These are phyloP conservation scores for Eupithecia subumbrata DNA, from an alignment of 2,888 invertebrate genomes.

Conservation along the genomic window DNA sequence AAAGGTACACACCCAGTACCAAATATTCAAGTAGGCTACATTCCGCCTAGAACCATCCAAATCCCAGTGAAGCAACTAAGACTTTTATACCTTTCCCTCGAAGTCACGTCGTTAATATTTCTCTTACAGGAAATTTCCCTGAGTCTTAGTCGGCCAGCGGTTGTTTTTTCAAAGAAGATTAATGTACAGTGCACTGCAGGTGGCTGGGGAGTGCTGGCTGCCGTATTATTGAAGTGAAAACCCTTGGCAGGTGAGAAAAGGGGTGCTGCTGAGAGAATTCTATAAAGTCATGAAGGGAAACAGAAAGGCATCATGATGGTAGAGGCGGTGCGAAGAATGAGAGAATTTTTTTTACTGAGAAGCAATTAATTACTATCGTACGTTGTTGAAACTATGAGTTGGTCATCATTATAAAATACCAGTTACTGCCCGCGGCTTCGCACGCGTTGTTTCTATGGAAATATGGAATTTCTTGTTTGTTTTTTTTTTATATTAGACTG, in stretches of 20 bases:
- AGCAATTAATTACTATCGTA: neutral
- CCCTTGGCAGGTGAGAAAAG: neutral
- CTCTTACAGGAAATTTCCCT: slow-evolving; percentile 36
- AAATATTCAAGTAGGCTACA: neutral
- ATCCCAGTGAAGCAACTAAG: slow-evolving; percentile 2
- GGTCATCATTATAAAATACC: neutral
- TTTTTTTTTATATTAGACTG: too few species aligned
- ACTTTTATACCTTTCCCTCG: slow-evolving; percentile 16
- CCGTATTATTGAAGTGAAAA: neutral
- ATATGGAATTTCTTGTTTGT: too few species aligned
- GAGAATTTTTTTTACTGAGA: too few species aligned
- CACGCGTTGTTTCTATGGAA: too few species aligned
- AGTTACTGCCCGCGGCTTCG: too few species aligned
- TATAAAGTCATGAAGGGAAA: neutral
- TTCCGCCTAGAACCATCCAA: neutral
- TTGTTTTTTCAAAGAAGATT: slow-evolving; percentile 43
- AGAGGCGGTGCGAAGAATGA: neutral
- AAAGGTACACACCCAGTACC: neutral
- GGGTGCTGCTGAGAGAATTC: slow-evolving; percentile 10
- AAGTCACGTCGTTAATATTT: slow-evolving; percentile 39
- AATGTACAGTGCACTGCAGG: slow-evolving; percentile 33
- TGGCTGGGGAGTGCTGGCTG: neutral
- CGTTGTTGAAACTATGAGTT: neutral
- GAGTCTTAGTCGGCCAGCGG: slow-evolving; percentile 27
- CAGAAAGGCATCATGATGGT: neutral